Evolutionary conservation across 2,113 vertebrate genomes (phyloP), one percentile per base, ranked within the genome.

Genomic region (Sclerurus mexicanus): DNA sequence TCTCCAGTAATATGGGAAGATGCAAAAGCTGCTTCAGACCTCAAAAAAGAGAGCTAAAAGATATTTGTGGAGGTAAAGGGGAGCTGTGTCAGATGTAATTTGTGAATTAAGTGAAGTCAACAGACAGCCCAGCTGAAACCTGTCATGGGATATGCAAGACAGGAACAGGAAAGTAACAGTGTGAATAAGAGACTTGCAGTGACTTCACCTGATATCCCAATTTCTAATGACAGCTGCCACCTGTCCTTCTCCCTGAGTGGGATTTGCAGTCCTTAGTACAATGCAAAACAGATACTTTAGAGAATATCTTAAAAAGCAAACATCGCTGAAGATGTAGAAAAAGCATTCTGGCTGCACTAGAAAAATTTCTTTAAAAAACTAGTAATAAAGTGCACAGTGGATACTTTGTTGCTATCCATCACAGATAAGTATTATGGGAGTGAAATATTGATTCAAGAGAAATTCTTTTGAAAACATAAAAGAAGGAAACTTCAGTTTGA

Each of bases 91-190:
- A 68, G 33, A 40, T 72, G 18, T 44, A 33, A 60, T 68, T 75
- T 44, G 4, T 82, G 39, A 89, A 68, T 68, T 87, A 60, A 81
- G 15, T n/a, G 3, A 83, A 79, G 9, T 28, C 81, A 89, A 30
- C 52, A 66, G n/a, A 27, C 42, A 68, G 25, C 3, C 17, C 37
- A 79, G 85, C 28, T 87, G 74, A 89, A 93, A 76, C 5, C 9
- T 25, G 0, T 55, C 35, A 27, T 0, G 1, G 7, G 21, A 46
- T 75, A 24, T n/a, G 17, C 31, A 50, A 49, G 52, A 12, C 6
- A 64, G 12, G 3, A 24, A 66, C 12, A 58, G 74, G 10, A 84
- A 25, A n/a, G 23, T 47, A 89, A 40, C 18, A 18, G 10, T 53
- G 20, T 35, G 37, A 49, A 15, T 53, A 64, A 77, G 50, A 77